phyloP scores from a whole-genome alignment of 2,888 invertebrate genomes.

The Muscina levida region DNA sequence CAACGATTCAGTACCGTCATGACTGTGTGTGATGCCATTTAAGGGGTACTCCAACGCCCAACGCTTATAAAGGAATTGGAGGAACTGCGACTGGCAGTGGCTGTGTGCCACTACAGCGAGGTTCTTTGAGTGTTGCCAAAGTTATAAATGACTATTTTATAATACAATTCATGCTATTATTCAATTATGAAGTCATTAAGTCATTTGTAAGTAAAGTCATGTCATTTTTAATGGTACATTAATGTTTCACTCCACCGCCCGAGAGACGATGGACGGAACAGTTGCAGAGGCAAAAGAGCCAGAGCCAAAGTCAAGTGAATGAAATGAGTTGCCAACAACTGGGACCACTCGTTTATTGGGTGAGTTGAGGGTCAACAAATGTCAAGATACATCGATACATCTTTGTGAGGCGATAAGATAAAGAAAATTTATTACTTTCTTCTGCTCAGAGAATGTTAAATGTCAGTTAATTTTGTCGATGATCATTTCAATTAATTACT shows the following conservation, averaged over 20 bases:
- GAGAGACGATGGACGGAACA: neutral
- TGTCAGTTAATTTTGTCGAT: constrained; percentile 22
- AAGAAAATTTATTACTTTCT: constrained; percentile 51
- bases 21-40: constrained; percentile 43
- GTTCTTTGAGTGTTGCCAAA: constrained; percentile 42
- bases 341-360: neutral
- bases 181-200: constrained; percentile 71
- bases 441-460: neutral
- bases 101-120: neutral
- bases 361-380: neutral
- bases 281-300: neutral
- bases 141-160: constrained; percentile 64
- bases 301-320: neutral
- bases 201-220: constrained; percentile 68
- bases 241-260: constrained; percentile 19
- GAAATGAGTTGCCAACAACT: neutral
- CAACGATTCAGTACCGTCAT: constrained; percentile 24
- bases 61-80: no score
- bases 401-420: constrained; percentile 47
- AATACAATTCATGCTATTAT: constrained; percentile 67
- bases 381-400: constrained; percentile 48
- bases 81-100: no score
- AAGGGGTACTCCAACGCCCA: neutral
- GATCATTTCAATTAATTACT: constrained; percentile 25
- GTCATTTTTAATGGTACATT: constrained; percentile 64